Evolutionary conservation across 2,888 invertebrate genomes (phyloP).

Genomic region (Rotaria macrura): DNA sequence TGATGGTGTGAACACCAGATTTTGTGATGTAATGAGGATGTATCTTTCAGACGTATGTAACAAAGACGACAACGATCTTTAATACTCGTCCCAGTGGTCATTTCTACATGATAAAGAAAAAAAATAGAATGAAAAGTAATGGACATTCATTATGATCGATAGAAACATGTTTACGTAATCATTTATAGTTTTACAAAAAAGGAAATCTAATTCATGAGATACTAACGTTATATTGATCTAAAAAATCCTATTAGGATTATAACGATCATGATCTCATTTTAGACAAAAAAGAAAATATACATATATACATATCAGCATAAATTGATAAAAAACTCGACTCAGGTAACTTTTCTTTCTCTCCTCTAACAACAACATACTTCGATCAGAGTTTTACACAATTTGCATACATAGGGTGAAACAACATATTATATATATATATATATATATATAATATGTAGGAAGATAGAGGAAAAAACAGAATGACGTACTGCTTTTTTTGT

Average conservation of each 20-base stretch:
- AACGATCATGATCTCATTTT: neutral
- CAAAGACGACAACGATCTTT: constrained; percentile 13
- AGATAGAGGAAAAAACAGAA: neutral
- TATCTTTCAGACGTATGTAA: neutral
- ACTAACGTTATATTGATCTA: neutral
- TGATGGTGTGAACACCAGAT: neutral
- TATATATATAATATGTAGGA: neutral
- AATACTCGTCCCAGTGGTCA: neutral
- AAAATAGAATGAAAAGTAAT: neutral
- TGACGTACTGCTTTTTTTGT: neutral
- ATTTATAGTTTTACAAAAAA: neutral
- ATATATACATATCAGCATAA: neutral
- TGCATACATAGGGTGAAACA: neutral
- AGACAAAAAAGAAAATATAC: neutral
- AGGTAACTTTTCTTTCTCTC: neutral
- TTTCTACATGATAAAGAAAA: neutral
- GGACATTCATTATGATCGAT: neutral
- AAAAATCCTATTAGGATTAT: neutral
- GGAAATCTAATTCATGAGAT: neutral
- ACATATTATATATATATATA: neutral
- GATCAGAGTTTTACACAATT: neutral
- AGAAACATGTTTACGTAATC: neutral
- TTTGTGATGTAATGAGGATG: neutral
- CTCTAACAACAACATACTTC: neutral
- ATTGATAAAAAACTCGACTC: neutral